phyloP scores from a whole-genome alignment of 2,113 vertebrate genomes.

The Motacilla tschutschensis region DNA sequence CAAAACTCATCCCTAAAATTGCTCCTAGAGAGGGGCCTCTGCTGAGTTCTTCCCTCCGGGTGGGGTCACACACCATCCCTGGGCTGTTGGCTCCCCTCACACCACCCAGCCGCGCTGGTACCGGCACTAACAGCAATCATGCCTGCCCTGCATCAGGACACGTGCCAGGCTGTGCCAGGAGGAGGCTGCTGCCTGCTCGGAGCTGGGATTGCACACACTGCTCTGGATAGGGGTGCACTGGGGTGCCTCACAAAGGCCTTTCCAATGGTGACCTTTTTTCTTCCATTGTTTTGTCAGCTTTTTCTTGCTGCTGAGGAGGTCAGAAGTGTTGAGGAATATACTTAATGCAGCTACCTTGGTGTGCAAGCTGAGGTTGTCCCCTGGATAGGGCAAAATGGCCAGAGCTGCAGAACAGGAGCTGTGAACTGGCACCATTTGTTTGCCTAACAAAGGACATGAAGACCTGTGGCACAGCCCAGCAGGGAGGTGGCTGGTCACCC shows the following conservation, averaged over 20 bases:
- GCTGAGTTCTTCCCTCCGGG: background rate
- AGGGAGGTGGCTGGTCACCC: background rate
- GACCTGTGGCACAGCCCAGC: background rate
- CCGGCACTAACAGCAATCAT: accelerated
- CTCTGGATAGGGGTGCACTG: background rate
- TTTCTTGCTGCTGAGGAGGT: background rate
- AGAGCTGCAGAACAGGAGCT: background rate
- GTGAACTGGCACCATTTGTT: background rate
- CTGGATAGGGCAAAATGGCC: background rate
- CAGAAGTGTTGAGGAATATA: background rate
- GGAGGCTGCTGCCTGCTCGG: background rate
- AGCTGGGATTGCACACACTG: accelerated
- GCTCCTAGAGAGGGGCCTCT: accelerated
- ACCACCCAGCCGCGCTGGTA: accelerated
- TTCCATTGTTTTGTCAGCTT: background rate
- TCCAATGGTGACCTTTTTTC: background rate
- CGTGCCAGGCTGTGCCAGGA: background rate
- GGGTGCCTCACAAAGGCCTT: background rate
- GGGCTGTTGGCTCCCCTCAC: background rate
- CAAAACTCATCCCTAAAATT: background rate
- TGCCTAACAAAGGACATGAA: background rate
- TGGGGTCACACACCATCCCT: background rate
- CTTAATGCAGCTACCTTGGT: background rate
- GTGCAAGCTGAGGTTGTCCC: background rate
- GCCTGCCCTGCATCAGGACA: background rate